phyloP scores from a whole-genome alignment of 2,888 invertebrate species.

The Heliconius ethilla region DNA sequence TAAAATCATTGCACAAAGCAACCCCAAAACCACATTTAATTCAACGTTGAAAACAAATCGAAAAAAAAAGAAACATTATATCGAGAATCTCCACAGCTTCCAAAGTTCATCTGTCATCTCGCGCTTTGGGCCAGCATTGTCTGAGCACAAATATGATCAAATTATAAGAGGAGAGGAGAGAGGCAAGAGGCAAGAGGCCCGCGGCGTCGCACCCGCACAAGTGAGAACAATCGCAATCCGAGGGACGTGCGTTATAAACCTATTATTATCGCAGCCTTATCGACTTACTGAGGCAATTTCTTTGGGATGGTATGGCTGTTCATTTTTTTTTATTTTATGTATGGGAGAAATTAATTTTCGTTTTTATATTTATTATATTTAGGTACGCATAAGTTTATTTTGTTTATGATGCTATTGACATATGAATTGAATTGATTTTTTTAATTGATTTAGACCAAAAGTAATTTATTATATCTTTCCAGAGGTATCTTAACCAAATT shows the following conservation, averaged over 20 bases:
- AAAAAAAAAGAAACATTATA: neutral
- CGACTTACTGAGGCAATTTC: slow-evolving; percentile 44
- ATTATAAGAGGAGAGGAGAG: slow-evolving; percentile 76
- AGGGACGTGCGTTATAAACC: slow-evolving; percentile 55
- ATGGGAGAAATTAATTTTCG: neutral
- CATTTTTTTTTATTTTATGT: slow-evolving; percentile 1
- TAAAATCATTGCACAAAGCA: no score
- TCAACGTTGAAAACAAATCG: neutral
- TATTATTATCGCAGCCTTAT: slow-evolving; percentile 45
- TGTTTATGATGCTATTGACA: neutral
- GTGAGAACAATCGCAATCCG: slow-evolving; percentile 71
- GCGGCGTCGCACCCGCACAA: slow-evolving; percentile 59
- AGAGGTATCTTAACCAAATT: neutral
- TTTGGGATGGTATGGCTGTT: slow-evolving; percentile 25
- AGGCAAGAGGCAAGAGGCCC: slow-evolving; percentile 61
- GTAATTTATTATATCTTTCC: neutral
- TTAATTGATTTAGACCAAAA: neutral
- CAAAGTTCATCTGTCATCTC: slow-evolving; percentile 66
- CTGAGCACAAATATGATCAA: slow-evolving; percentile 81
- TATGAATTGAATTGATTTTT: neutral
- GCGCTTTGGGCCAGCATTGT: slow-evolving; percentile 77
- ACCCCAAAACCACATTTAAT: no score
- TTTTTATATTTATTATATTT: neutral
- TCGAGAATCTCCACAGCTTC: slow-evolving; percentile 51
- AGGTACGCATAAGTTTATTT: neutral